Conservation (phyloP, 30 jellyfish, hydroid and myxozoan species). For the Aurelia sp. region DNA sequence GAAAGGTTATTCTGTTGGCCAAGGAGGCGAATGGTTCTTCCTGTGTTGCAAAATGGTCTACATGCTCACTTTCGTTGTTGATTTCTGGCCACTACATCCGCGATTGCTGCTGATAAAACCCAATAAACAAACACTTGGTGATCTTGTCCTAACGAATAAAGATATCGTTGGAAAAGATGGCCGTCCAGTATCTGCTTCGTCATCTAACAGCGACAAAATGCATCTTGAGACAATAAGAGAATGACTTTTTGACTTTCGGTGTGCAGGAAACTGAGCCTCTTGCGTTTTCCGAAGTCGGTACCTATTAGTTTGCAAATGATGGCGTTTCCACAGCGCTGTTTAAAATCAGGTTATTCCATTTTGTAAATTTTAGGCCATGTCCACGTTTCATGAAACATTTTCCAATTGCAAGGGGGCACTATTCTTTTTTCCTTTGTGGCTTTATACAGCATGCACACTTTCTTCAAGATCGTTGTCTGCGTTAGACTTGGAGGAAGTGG, state of each 20-base stretch:
- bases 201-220: neutral
- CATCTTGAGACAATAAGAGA: neutral
- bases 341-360: too few species aligned
- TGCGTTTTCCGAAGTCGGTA: too few species aligned
- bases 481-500: too few species aligned
- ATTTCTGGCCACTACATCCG: constrained; percentile 74
- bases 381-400: too few species aligned
- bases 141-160: constrained; percentile 33
- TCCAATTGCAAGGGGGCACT: too few species aligned
- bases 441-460: too few species aligned
- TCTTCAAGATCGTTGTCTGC: too few species aligned
- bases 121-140: constrained; percentile 14
- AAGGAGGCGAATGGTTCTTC: constrained; percentile 78
- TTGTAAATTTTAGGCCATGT: too few species aligned
- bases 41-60: constrained; percentile 46
- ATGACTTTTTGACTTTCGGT: neutral
- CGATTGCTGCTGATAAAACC: constrained; percentile 56
- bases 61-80: constrained; percentile 56
- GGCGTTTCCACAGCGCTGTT: too few species aligned
- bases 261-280: neutral
- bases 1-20: constrained; percentile 57
- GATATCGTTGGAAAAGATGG: neutral
- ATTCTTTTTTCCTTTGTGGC: too few species aligned
- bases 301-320: neutral
- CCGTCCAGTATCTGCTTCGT: neutral